Evolutionary conservation across 53 echinoderm and acorn worm species (phyloP).

Genomic region (Paracentrotus lividus): DNA sequence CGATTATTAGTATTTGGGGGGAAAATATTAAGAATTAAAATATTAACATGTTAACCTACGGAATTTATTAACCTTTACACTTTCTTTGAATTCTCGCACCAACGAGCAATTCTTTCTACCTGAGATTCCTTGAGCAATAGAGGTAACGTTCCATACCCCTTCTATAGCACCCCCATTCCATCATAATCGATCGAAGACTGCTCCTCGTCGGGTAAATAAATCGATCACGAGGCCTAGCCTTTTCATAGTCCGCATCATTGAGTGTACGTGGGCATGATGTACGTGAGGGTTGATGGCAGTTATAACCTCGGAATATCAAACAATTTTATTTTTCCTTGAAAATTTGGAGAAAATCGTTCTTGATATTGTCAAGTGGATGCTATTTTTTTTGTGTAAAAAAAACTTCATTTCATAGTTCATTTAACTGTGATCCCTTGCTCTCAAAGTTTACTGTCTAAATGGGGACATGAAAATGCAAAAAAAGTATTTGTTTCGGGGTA

Average conservation of each 20-base stretch:
- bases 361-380: too few relatives aligned
- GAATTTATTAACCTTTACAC: neutral
- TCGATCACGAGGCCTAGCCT: constrained; percentile 10
- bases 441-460: too few relatives aligned
- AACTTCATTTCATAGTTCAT: too few relatives aligned
- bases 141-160: neutral
- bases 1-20: neutral
- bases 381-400: too few relatives aligned
- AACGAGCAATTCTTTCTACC: constrained; percentile 6
- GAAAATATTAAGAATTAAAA: neutral
- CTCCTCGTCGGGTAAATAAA: constrained; percentile 26
- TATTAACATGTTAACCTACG: too few relatives aligned
- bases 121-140: neutral
- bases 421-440: too few relatives aligned
- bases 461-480: too few relatives aligned
- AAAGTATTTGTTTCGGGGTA: too few relatives aligned
- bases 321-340: too few relatives aligned
- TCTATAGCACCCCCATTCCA: neutral
- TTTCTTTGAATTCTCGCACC: neutral
- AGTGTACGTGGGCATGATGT: constrained; percentile 6
- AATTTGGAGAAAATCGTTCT: too few relatives aligned
- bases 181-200: neutral
- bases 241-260: neutral
- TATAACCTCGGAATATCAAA: too few relatives aligned
- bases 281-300: too few relatives aligned